phyloP scores from a whole-genome alignment of 2,888 invertebrate genomes.

The Drosophila peninsularis region DNA sequence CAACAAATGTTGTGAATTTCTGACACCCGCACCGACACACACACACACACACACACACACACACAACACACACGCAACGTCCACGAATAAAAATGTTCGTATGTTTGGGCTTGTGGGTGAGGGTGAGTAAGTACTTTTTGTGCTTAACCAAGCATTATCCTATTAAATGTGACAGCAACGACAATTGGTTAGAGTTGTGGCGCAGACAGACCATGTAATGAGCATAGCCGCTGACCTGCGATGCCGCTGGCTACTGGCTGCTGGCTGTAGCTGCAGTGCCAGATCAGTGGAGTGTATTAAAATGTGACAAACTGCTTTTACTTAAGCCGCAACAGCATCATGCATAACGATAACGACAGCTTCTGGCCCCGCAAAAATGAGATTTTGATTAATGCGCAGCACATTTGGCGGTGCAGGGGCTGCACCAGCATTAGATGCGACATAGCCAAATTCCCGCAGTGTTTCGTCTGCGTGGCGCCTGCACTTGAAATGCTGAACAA shows the following conservation, averaged over 20 bases:
- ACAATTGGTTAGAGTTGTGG: constrained; percentile 70
- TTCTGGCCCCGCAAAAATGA: constrained; percentile 51
- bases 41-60: not conserved
- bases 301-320: constrained; percentile 74
- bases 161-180: constrained; percentile 77
- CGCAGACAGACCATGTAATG: constrained; percentile 52
- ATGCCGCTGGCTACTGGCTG: constrained; percentile 2
- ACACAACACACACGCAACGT: constrained; percentile 1
- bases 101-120: constrained; percentile 31
- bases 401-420: constrained; percentile 26
- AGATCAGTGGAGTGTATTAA: constrained; percentile 70
- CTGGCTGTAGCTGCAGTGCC: constrained; percentile 31
- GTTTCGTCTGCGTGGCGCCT: constrained; percentile 35
- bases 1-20: constrained; percentile 68
- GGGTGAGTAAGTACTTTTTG: constrained; percentile 56
- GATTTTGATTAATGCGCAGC: constrained; percentile 78
- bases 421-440: constrained; percentile 32
- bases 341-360: constrained; percentile 36
- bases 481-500: constrained; percentile 65
- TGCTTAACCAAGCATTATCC: constrained; percentile 80
- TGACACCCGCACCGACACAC: constrained; percentile 35
- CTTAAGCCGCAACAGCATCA: constrained; percentile 35
- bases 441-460: constrained; percentile 50
- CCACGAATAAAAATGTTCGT: not conserved
- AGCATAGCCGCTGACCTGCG: constrained; percentile 6